A percentile compares a stretch with the other conserved stretches of the same genome.
phyloP scores from a whole-genome alignment of 1,140 invertebrate species.

The Himalopsyche phryganea region DNA sequence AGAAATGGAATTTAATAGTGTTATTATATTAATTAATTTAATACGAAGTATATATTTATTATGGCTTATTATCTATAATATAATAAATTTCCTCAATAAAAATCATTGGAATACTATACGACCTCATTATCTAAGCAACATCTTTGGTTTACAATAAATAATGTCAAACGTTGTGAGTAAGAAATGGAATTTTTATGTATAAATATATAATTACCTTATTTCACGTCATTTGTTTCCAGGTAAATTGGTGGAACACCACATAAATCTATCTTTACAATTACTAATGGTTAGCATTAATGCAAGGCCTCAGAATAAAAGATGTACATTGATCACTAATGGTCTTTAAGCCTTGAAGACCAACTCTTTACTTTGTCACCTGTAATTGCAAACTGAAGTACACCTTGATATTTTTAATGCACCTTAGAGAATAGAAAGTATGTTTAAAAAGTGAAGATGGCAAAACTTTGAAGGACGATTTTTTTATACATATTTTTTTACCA shows the following conservation, averaged over 20 bases:
- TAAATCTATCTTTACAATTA: conserved; percentile 6
- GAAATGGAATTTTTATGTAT: no score
- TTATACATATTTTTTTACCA: conserved; percentile 13
- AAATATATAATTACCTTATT: conserved; percentile 23
- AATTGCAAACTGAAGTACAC: conserved; percentile 28
- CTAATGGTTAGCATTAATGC: conserved; percentile 17
- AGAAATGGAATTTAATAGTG: no score
- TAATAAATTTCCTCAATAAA: no score
- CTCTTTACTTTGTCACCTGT: conserved; percentile 24
- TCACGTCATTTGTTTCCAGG: background rate
- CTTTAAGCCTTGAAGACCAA: conserved; percentile 6
- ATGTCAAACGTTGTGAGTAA: no score
- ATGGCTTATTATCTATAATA: no score
- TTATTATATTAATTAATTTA: no score
- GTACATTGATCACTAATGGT: conserved; percentile 29
- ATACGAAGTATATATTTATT: no score
- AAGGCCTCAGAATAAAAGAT: conserved; percentile 16
- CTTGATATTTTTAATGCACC: conserved; percentile 9
- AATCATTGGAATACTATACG: no score
- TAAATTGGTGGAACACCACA: conserved; percentile 2
- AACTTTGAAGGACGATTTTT: conserved; percentile 21
- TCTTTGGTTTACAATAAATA: no score
- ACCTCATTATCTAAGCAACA: no score
- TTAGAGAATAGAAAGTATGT: no score
- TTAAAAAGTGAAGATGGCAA: conserved; percentile 26